phyloP scores from a whole-genome alignment of 1,140 invertebrate genomes.

The Uloborus diversus region DNA sequence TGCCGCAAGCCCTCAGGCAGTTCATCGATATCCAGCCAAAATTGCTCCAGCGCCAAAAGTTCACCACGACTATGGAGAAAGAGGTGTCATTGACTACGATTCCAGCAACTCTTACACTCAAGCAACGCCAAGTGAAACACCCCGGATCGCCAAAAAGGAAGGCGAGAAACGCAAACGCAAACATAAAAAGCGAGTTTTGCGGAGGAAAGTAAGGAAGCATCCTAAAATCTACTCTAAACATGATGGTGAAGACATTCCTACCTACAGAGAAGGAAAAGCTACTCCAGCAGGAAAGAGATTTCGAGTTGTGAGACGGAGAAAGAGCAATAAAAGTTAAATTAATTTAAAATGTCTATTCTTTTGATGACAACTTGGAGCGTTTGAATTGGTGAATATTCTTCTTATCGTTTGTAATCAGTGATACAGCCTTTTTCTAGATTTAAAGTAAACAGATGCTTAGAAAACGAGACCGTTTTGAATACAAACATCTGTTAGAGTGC shows the following conservation, averaged over 20 bases:
- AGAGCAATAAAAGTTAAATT: slow-evolving; percentile 17
- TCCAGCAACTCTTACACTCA: slow-evolving; percentile 22
- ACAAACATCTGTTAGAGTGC: too few species aligned
- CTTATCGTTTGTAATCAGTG: too few species aligned
- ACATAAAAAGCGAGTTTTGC: slow-evolving; percentile 4
- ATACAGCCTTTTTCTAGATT: too few species aligned
- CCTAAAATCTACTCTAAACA: not conserved
- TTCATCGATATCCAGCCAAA: slow-evolving; percentile 13
- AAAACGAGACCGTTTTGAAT: too few species aligned
- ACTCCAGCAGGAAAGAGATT: slow-evolving; percentile 5
- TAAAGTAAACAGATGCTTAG: too few species aligned
- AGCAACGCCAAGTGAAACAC: not conserved
- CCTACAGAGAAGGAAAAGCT: slow-evolving; percentile 38
- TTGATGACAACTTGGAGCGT: too few species aligned
- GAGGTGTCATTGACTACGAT: not conserved
- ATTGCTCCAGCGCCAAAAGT: slow-evolving; percentile 28
- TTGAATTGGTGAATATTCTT: too few species aligned
- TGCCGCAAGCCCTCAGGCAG: not conserved
- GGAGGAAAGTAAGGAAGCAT: slow-evolving; percentile 7
- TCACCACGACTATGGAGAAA: not conserved
- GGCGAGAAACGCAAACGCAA: not conserved
- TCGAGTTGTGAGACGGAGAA: slow-evolving; percentile 5
- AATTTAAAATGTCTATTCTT: too few species aligned
- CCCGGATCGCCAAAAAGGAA: not conserved
- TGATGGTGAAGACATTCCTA: slow-evolving; percentile 22